Base-by-base conservation (phyloP, 1,140 invertebrate species). In the Lordiphosa clarofinis region DNA sequence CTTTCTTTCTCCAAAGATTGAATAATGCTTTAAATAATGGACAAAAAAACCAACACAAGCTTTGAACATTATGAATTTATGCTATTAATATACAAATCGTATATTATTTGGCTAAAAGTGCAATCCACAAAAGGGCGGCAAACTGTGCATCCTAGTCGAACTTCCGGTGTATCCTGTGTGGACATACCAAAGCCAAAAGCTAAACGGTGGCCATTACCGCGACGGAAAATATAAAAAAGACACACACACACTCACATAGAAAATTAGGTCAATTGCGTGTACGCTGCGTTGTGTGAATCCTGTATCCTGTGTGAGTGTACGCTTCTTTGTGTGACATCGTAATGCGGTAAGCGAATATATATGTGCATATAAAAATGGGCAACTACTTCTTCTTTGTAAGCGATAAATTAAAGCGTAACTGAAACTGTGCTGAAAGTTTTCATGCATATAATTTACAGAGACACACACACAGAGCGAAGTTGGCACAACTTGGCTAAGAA, bases 221-320 rank as follows among this genome's bases (percentile, higher is more conserved):
- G 56, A 39, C 56, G 38, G 44, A 44, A 61, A 56, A 40, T 56
- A 42, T 52, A 44, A 58, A 56, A 69, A 42, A 39, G 10, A 7
- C 13, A 42, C 24, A 12, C 28, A 58, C 38, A 58, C 57, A 48
- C 12, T 11, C 36, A 7, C 47, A 37, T n/a, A 47, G 38, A 4
- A 78, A 78, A 78, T 79, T 69, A 56, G 74, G 74, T 79, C 74
- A 78, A 78, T 69, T 69, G 74, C 52, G 68, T 62, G 53, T 63
- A 66, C 50, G 60, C 56, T 57, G 62, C 56, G 66, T 62, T 46
- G 43, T 62, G 66, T 38, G 55, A 60, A 62, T 75, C 40, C 37
- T 43, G 73, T 58, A 63, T 68, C 63, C 62, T 67, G 59, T 47
- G 65, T 56, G 42, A 12, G 37, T 43, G 13, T 36, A 37, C 19